Conservation (phyloP, 2,797 vertebrate genomes). For the Ctenopoma kingsleyae region DNA sequence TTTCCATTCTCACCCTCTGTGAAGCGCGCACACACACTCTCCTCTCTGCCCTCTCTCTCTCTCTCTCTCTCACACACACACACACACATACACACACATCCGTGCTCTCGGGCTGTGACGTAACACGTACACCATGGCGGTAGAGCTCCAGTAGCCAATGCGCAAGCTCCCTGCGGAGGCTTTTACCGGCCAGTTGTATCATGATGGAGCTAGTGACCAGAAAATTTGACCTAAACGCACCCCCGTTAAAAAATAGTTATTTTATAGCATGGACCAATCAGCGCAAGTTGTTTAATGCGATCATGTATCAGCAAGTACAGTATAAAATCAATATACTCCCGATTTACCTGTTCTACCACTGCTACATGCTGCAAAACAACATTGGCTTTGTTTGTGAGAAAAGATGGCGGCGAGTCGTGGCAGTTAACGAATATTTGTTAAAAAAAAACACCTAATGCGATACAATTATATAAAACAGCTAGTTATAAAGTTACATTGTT, state of each 20-base stretch:
- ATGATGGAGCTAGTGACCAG: slow-evolving; percentile 15
- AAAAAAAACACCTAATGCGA: not conserved
- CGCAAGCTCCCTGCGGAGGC: slow-evolving; percentile 47
- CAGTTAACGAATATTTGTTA: not conserved
- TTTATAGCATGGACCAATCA: not conserved
- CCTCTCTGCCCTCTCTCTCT: slow-evolving; percentile 1
- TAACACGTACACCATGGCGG: slow-evolving; percentile 73
- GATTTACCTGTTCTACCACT: not conserved
- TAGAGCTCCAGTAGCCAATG: slow-evolving; percentile 69
- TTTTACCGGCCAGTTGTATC: slow-evolving; percentile 38
- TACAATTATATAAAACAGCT: not conserved
- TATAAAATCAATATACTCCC: not conserved
- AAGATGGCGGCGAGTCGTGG: slow-evolving; percentile 35
- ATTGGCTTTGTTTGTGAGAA: not conserved
- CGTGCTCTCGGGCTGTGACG: slow-evolving; percentile 76
- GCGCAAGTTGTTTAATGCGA: not conserved
- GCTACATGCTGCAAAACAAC: not conserved
- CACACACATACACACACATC: slow-evolving; percentile 58
- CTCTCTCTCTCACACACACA: slow-evolving; percentile 23
- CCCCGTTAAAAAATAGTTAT: not conserved
- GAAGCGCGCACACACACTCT: slow-evolving; percentile 16
- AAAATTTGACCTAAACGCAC: not conserved
- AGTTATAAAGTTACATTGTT: not conserved
- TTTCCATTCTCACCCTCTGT: slow-evolving; percentile 55
- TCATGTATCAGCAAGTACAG: not conserved